A percentile compares a stretch with the other conserved stretches of the same genome.
phyloP scores from a whole-genome alignment of 2,888 invertebrate genomes.

The Orthosia gracilis region DNA sequence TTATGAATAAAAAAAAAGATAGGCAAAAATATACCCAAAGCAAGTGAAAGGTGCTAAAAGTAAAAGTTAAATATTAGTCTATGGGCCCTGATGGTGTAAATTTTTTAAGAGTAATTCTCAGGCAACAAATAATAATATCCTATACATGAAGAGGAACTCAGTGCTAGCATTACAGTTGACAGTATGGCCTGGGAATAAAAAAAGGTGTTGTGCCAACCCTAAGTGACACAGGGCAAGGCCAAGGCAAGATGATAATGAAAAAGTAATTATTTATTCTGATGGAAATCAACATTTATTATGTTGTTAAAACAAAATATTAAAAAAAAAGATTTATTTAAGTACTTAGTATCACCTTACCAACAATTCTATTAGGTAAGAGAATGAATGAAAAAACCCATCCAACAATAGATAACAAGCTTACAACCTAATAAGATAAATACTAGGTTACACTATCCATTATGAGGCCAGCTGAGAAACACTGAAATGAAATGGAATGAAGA shows the following conservation, averaged over 20 bases:
- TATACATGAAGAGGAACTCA: not conserved
- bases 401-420: conserved; percentile 4
- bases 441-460: not conserved
- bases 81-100: not conserved
- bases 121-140: not conserved
- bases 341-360: not conserved
- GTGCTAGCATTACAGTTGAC: not conserved
- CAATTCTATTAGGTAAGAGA: not conserved
- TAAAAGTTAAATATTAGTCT: conserved; percentile 48
- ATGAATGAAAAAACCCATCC: conserved; percentile 14
- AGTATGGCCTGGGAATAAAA: not conserved
- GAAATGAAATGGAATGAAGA: no score
- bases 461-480: not conserved
- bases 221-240: not conserved
- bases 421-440: conserved; percentile 14
- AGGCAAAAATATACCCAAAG: not conserved
- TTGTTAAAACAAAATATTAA: no score
- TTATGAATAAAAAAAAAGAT: no score
- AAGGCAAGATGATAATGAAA: not conserved
- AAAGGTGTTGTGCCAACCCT: not conserved
- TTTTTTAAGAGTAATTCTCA: no score
- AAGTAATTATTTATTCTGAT: not conserved
- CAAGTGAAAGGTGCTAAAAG: conserved; percentile 64
- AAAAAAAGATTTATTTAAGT: not conserved
- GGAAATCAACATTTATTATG: no score